phyloP scores from a whole-genome alignment of 2,113 vertebrate genomes.

The Hirundichthys speculiger region DNA sequence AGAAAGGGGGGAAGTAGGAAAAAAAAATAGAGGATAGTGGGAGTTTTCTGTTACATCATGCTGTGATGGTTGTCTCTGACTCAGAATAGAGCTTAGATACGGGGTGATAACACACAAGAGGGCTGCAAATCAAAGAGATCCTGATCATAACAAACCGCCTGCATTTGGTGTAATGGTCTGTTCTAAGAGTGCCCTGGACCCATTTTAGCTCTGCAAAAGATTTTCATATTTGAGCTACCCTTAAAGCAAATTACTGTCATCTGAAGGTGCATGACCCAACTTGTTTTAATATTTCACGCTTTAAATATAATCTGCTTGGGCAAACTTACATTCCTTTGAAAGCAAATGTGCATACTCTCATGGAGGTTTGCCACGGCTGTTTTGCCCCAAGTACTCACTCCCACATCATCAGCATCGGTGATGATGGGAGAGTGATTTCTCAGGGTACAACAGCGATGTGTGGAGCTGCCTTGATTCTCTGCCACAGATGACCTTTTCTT shows the following conservation, averaged over 20 bases:
- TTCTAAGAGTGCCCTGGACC: constrained; percentile 14
- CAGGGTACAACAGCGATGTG: constrained; percentile 8
- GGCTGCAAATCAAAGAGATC: constrained; percentile 32
- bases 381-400: no score
- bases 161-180: constrained; percentile 11
- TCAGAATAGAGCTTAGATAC: constrained; percentile 19
- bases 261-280: not conserved
- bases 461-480: constrained; percentile 28
- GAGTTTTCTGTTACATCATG: constrained; percentile 28
- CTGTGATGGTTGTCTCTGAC: constrained; percentile 26
- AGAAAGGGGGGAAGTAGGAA: constrained; percentile 9
- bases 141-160: constrained; percentile 14
- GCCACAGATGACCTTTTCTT: constrained; percentile 10
- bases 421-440: constrained; percentile 16
- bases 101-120: constrained; percentile 10
- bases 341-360: constrained; percentile 7
- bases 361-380: constrained; percentile 9
- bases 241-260: not conserved
- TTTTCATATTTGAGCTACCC: constrained; percentile 1
- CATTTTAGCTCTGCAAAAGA: not conserved
- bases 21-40: constrained; percentile 1
- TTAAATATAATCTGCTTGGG: constrained; percentile 24
- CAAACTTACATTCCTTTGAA: constrained; percentile 17
- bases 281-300: constrained; percentile 8
- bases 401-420: not conserved